phyloP scores from a whole-genome alignment of 2,888 invertebrate genomes.

The Platypus cylindrus region DNA sequence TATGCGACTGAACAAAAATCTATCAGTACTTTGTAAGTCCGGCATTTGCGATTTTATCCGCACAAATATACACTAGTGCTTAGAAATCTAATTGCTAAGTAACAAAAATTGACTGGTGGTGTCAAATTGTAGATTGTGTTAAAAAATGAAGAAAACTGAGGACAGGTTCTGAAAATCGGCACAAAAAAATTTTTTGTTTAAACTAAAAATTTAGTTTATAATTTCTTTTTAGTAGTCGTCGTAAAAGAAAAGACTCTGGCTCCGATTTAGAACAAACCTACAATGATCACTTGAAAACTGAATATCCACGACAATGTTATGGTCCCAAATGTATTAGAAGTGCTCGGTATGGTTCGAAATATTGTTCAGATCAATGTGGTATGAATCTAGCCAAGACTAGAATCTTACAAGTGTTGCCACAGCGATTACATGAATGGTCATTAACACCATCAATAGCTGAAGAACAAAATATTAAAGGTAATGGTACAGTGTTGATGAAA shows the following conservation, averaged over 20 bases:
- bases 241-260: slow-evolving; percentile 30
- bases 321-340: slow-evolving; percentile 78
- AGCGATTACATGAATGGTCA: slow-evolving; percentile 86
- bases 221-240: slow-evolving; percentile 25
- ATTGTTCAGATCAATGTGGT: slow-evolving; percentile 88
- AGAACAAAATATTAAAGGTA: slow-evolving; percentile 48
- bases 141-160: no score
- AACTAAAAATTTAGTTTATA: no score
- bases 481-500: no score
- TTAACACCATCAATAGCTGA: slow-evolving; percentile 77
- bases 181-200: no score
- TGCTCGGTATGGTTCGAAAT: slow-evolving; percentile 72
- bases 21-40: no score
- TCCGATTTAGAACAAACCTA: slow-evolving; percentile 36
- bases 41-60: no score
- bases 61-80: no score
- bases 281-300: slow-evolving; percentile 43
- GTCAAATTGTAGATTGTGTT: no score
- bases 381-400: slow-evolving; percentile 73
- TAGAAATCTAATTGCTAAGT: no score
- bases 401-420: slow-evolving; percentile 58
- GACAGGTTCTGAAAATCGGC: no score
- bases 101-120: no score
- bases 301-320: slow-evolving; percentile 70
- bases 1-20: no score